Conservation (phyloP, 2,888 invertebrate species). For the Nephrotoma flavescens region DNA sequence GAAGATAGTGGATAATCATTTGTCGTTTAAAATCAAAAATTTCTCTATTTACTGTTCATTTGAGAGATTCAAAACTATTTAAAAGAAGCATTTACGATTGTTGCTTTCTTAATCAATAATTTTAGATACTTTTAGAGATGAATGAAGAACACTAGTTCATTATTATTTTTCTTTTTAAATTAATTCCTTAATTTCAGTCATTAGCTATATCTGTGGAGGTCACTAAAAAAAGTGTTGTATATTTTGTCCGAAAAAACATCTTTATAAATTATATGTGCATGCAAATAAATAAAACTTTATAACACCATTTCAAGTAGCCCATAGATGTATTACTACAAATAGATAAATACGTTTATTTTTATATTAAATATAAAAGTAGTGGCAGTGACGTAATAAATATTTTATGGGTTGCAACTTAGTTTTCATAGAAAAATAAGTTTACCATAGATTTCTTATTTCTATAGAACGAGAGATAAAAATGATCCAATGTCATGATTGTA, state of each 20-base stretch:
- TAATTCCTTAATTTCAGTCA: neutral
- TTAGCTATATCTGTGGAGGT: neutral
- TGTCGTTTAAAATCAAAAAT: neutral
- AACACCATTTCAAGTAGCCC: neutral
- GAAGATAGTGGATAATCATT: neutral
- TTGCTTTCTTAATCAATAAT: neutral
- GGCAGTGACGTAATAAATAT: neutral
- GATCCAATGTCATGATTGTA: too few relatives aligned
- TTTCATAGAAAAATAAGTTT: too few relatives aligned
- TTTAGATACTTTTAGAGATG: neutral
- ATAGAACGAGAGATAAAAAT: too few relatives aligned
- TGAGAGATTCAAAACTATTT: neutral
- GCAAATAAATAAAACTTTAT: neutral
- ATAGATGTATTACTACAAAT: neutral
- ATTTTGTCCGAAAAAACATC: neutral
- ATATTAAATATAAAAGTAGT: neutral
- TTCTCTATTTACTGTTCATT: constrained; percentile 4
- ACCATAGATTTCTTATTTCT: too few relatives aligned
- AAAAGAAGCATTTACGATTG: neutral
- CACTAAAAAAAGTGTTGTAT: neutral
- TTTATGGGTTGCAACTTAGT: neutral
- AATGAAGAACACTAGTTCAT: neutral
- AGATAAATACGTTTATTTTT: neutral
- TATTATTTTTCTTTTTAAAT: neutral
- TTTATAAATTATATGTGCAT: neutral